Conservation (phyloP, 2,888 invertebrate species). For the Parthenolecanium corni region DNA sequence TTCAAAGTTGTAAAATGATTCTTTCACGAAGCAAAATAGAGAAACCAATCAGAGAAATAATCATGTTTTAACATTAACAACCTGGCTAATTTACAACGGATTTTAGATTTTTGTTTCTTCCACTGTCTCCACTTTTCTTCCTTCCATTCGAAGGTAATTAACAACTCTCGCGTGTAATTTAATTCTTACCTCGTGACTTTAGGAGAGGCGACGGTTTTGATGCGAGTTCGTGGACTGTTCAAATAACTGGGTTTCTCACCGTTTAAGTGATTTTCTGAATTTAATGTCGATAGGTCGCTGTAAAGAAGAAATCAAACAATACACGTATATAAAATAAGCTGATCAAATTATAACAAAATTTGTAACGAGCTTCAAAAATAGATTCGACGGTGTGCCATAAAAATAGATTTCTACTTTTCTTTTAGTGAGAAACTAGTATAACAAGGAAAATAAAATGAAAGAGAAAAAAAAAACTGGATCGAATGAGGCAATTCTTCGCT, state of each 20-base stretch:
- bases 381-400: too few relatives aligned
- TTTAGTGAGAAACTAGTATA: conserved; percentile 12
- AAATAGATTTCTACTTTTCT: background rate
- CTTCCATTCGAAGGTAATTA: too few relatives aligned
- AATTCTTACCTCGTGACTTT: conserved; percentile 10
- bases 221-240: conserved; percentile 18
- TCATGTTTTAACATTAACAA: too few relatives aligned
- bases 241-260: conserved; percentile 10
- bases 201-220: conserved; percentile 22
- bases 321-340: background rate
- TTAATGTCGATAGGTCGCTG: conserved; percentile 1
- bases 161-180: background rate
- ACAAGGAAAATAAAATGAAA: too few relatives aligned
- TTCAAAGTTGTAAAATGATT: too few relatives aligned
- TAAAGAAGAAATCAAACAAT: background rate
- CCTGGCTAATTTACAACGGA: too few relatives aligned
- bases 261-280: background rate
- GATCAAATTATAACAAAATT: background rate
- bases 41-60: too few relatives aligned
- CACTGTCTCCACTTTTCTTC: too few relatives aligned
- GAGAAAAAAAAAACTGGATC: background rate
- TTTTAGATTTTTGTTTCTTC: too few relatives aligned
- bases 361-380: too few relatives aligned
- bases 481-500: background rate
- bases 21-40: too few relatives aligned